Percentiles rank a stretch among this genome's conserved stretches.
phyloP scores from a whole-genome alignment of 1,140 invertebrate species.

The Bombus waltoni region DNA sequence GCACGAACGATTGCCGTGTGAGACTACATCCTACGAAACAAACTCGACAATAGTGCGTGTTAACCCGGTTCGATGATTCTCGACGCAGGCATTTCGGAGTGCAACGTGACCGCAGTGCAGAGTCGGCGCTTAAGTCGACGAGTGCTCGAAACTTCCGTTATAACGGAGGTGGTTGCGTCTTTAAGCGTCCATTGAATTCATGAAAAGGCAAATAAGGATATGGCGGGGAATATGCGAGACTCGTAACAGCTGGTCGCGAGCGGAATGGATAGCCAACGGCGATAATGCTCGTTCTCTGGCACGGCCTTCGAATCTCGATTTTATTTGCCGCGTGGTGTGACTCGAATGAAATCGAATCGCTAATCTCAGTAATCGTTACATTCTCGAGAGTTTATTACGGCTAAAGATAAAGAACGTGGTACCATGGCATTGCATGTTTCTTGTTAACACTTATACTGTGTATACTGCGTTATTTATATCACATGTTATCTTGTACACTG shows the following conservation, averaged over 20 bases:
- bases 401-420: too few relatives aligned
- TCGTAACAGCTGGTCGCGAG: background rate
- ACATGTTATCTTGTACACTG: background rate
- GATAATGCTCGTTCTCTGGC: background rate
- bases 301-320: background rate
- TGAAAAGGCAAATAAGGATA: conserved; percentile 9
- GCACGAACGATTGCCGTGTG: background rate
- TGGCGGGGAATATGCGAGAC: background rate
- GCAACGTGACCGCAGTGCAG: conserved; percentile 14
- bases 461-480: background rate
- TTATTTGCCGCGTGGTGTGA: background rate
- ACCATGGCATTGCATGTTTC: too few relatives aligned
- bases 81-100: background rate
- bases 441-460: too few relatives aligned
- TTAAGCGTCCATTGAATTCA: conserved; percentile 2
- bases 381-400: background rate
- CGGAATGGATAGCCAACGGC: background rate
- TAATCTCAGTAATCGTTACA: background rate
- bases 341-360: background rate
- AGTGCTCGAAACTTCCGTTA: conserved; percentile 2
- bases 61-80: background rate
- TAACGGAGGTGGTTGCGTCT: background rate
- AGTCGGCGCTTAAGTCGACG: background rate
- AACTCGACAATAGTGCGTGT: too few relatives aligned
- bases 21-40: background rate